Evolutionary conservation across 2,797 vertebrate species (phyloP), one percentile per base, ranked within the genome.

Genomic region (Otolemur crassicaudatus): DNA sequence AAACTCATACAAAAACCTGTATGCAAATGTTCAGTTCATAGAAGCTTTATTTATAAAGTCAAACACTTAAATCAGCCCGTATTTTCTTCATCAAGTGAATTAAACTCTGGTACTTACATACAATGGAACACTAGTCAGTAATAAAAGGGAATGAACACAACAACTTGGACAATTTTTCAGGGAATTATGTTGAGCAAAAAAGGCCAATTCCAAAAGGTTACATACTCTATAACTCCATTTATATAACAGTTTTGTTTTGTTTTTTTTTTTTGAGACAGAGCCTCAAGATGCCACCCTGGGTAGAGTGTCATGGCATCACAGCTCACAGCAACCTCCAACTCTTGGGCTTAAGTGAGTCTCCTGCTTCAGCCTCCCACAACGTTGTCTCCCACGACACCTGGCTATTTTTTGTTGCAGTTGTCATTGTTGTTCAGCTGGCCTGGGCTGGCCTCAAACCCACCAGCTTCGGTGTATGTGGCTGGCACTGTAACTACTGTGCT

Each of bases 211-310:
- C 58, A 17, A 93, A 91, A 87, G 7, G 16, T 79, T 90, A 92
- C 43, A 91, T 46, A 93, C 40, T 43, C 56, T 67, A 29, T 56
- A 37, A 72, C 67, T 96, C 29, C 49, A 93, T 87, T 96, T 92
- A 63, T 43, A 46, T 61, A 93, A 94, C 69, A 94, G 72, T 77
- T 95, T 91, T 93, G 56, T 40, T 40, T 40, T 40, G 37, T 49
- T 49, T 13, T 13, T 49, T 40, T 13, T 13, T 49, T 4, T 46
- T 46, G 49, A 49, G 49, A 49, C 3, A 49, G 49, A 49, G 49
- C 14, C 49, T 14, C 13, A 49, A 49, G 13, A 13, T 49, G 49
- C 49, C 13, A 13, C 49, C 49, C 49, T 49, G 49, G 13, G 49
- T 46, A 46, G 49, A 49, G 49, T 14, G 49, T 14, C 3, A 3